Percentiles rank a stretch among this genome's conserved stretches.
These are phyloP conservation scores for Oppia nitens DNA, from an alignment of 1,140 invertebrate species.

Conservation along the genomic window DNA sequence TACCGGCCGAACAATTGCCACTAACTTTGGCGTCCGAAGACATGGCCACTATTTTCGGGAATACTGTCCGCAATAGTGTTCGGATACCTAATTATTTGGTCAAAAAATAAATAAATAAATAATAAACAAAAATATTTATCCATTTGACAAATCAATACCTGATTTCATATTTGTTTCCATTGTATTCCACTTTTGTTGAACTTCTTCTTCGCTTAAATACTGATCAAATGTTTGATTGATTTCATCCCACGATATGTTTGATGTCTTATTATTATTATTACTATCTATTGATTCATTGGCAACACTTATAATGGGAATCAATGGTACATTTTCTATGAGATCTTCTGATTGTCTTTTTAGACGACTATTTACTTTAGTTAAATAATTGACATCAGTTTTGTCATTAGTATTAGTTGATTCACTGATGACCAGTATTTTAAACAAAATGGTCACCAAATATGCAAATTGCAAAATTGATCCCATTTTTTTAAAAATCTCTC, in stretches of 20 bases:
- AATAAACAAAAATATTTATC: background rate
- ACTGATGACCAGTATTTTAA: too few species aligned
- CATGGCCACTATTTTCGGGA: conserved; percentile 15
- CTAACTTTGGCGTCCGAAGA: conserved; percentile 21
- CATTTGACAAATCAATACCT: conserved; percentile 9
- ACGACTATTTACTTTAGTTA: too few species aligned
- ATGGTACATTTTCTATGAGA: background rate
- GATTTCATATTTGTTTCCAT: conserved; percentile 15
- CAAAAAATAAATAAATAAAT: too few species aligned
- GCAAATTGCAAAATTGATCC: too few species aligned
- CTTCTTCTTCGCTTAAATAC: conserved; percentile 13
- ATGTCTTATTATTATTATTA: conserved; percentile 4
- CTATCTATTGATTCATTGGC: background rate
- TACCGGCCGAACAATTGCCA: conserved; percentile 21
- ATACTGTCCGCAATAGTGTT: conserved; percentile 10
- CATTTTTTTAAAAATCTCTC: too few species aligned
- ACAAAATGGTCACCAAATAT: too few species aligned
- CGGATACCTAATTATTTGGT: conserved; percentile 8
- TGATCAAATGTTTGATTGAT: conserved; percentile 12
- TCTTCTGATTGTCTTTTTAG: background rate
- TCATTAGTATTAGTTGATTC: too few species aligned
- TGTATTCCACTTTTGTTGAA: conserved; percentile 15
- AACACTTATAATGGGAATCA: background rate
- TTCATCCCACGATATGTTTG: conserved; percentile 12
- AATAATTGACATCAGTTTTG: too few species aligned